Evolutionary conservation across 2,888 invertebrate species (phyloP), one percentile per base, ranked within the genome.

Genomic region (Caenorhabditis sp.): DNA sequence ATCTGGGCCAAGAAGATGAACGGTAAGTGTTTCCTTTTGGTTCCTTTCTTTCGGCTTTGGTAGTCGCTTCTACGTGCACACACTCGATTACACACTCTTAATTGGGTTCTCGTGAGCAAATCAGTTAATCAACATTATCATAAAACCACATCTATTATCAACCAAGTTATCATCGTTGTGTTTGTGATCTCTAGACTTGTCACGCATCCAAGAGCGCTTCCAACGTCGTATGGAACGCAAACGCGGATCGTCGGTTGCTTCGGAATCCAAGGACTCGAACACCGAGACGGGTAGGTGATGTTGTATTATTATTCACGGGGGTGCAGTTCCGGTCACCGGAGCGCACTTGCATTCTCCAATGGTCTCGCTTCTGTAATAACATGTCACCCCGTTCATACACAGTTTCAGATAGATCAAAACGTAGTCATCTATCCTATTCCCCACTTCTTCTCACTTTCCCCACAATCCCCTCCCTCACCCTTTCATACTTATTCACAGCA

Each of bases 1-100:
- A 95, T 95, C 91, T 94, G 92, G 92, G 87, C 89, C 18, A 92
- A 92, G 87, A 92, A 92, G 83, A 89, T 92, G 88, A 89, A 88
- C 67, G 92, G 92, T 92, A 74, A 82, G 90, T 58, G 4, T 74
- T 20, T 53, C 18, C 56, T 15, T 55, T 65, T 24, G 35, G 5
- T 65, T 50, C 32, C 37, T 24, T 6, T 37, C 37, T n/a, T 32
- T 13, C 37, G 18, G 18, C 58, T 53, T 53, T 53, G 3, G 47
- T 47, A 2, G 47, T 47, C 70, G 51, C 70, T 70, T 70, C 70
- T 70, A 70, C 70, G 28, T 70, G 60, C 70, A 70, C 69, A 70
- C 24, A 18, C n/a, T 26, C 56, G 47, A 47, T 47, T 47, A 47
- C 47, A 47, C 47, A 47, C 56, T 26, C 6, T n/a, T 40, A 67